A percentile compares a stretch with the other conserved stretches of the same genome.
Conservation (phyloP, 2,797 vertebrate species). For the Emys orbicularis region DNA sequence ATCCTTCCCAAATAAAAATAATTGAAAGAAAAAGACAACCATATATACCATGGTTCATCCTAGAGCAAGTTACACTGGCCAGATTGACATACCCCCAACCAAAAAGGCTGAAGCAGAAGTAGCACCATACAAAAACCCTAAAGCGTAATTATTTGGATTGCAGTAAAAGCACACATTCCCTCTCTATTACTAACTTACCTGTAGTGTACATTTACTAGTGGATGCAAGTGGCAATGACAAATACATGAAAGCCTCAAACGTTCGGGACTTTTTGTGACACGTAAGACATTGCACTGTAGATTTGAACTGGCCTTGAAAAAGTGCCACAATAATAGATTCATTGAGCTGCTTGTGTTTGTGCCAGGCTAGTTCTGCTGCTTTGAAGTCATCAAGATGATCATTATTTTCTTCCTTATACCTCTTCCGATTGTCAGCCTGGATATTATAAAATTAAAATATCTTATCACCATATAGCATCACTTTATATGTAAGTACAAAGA, state of each 20-base stretch:
- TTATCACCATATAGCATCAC: neutral
- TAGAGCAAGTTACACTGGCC: neutral
- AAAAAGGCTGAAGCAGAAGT: neutral
- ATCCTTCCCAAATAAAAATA: neutral
- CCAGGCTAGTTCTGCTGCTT: slow-evolving; percentile 93
- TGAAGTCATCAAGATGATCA: slow-evolving; percentile 92
- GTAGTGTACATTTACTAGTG: slow-evolving; percentile 94
- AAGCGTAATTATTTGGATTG: neutral
- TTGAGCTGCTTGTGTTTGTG: slow-evolving; percentile 96
- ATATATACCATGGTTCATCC: neutral
- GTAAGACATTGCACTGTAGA: slow-evolving; percentile 97
- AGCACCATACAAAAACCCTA: rapidly evolving
- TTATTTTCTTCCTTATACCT: slow-evolving; percentile 96
- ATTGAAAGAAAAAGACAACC: neutral
- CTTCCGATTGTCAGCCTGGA: slow-evolving; percentile 95
- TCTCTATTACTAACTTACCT: slow-evolving; percentile 80
- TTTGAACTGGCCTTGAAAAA: slow-evolving; percentile 99
- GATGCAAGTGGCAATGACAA: slow-evolving; percentile 93
- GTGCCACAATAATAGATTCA: slow-evolving; percentile 94
- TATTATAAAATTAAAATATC: slow-evolving; percentile 56
- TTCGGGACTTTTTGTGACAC: slow-evolving; percentile 94
- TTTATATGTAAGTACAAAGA: slow-evolving; percentile 59
- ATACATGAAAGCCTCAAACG: slow-evolving; percentile 99
- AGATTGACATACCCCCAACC: rapidly evolving
- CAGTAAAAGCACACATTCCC: neutral